These are phyloP conservation scores for Tragelaphus imberbis DNA, from an alignment of 2,113 vertebrate species.

Conservation along the genomic window DNA sequence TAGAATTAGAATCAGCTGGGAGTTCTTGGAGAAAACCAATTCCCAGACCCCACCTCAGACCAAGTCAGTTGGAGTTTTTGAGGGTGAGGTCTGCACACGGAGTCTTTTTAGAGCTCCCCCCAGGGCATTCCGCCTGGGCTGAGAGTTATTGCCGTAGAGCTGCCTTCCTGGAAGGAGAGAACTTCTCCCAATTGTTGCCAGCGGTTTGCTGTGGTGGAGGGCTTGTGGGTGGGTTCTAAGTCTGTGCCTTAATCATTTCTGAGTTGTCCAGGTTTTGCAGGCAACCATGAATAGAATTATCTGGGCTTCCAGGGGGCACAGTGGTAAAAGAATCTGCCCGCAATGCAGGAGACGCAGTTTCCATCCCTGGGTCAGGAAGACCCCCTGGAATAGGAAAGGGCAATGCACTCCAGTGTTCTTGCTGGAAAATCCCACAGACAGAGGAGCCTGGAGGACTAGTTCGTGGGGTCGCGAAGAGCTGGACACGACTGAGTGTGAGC, in stretches of 20 bases:
- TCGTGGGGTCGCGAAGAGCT: not conserved
- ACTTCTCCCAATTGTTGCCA: not conserved
- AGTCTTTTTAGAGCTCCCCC: not conserved
- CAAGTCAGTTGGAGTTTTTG: not conserved
- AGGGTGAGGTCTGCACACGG: not conserved
- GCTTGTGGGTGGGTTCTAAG: not conserved
- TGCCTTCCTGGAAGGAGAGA: not conserved
- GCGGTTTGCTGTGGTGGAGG: not conserved
- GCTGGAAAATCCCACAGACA: not conserved
- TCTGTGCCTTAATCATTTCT: not conserved
- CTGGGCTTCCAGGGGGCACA: not conserved
- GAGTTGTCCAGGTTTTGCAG: not conserved
- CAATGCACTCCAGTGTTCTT: not conserved
- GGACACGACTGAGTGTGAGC: not conserved
- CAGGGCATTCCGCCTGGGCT: too few species aligned
- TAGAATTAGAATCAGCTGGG: slow-evolving; percentile 43
- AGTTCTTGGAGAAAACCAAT: not conserved
- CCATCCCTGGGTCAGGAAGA: not conserved
- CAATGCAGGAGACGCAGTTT: not conserved
- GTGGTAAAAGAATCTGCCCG: not conserved
- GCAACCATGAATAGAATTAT: not conserved
- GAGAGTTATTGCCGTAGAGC: rapidly evolving
- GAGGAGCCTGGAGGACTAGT: not conserved
- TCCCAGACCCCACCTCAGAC: not conserved
- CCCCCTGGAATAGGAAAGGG: not conserved